These are phyloP conservation scores for Anser cygnoides DNA, from an alignment of 2,113 vertebrate species.

Conservation along the genomic window DNA sequence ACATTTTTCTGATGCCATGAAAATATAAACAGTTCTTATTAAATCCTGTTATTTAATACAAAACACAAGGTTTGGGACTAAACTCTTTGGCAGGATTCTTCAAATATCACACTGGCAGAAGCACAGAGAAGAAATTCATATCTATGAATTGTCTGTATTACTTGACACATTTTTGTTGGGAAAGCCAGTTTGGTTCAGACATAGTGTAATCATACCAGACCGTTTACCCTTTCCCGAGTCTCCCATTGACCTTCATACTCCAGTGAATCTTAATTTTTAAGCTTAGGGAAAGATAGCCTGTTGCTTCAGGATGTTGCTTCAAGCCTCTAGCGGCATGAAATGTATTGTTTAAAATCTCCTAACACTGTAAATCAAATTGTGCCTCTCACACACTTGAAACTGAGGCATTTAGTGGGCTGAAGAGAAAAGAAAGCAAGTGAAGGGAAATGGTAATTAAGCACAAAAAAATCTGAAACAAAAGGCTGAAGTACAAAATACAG, in stretches of 20 bases:
- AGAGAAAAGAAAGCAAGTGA: not conserved
- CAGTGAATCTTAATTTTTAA: slow-evolving; percentile 33
- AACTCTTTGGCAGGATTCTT: slow-evolving; percentile 37
- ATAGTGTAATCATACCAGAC: slow-evolving; percentile 64
- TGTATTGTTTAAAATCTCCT: slow-evolving; percentile 33
- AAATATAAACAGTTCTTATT: slow-evolving; percentile 46
- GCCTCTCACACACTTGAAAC: not conserved
- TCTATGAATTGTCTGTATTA: slow-evolving; percentile 62
- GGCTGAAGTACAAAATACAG: not conserved
- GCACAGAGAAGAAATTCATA: slow-evolving; percentile 22
- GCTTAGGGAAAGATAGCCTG: not conserved
- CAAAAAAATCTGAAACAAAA: not conserved
- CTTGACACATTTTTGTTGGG: slow-evolving; percentile 47
- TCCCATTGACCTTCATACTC: slow-evolving; percentile 59
- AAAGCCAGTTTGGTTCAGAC: slow-evolving; percentile 58
- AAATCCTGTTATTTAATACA: slow-evolving; percentile 38
- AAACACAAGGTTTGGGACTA: slow-evolving; percentile 12
- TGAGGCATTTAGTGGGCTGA: not conserved
- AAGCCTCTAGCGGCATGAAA: not conserved
- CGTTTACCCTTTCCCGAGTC: slow-evolving; percentile 23
- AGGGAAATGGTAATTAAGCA: not conserved
- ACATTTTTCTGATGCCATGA: not conserved
- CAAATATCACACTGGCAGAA: slow-evolving; percentile 73
- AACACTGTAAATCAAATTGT: slow-evolving; percentile 16
- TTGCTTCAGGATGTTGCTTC: slow-evolving; percentile 1